Percentiles rank a stretch among this genome's conserved stretches.
Evolutionary conservation across 2,797 vertebrate species (phyloP).

Genomic region (Phrynocephalus guinanensis): DNA sequence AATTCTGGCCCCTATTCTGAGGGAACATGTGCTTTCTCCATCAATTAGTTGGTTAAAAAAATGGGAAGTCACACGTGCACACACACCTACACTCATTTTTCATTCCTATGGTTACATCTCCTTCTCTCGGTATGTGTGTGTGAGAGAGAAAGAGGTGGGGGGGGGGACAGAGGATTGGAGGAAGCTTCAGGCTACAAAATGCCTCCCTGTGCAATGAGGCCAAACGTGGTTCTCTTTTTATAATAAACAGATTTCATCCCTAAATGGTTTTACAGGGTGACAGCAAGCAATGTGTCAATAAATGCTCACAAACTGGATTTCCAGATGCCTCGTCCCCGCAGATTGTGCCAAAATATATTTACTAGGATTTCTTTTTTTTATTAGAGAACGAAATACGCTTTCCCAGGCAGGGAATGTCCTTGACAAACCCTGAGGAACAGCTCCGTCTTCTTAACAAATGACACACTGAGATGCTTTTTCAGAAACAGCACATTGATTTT

Average conservation of each 20-base stretch:
- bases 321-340: background rate
- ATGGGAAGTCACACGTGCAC: background rate
- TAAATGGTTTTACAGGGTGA: background rate
- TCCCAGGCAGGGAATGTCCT: constrained; percentile 5
- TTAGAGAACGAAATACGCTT: background rate
- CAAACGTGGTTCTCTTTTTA: background rate
- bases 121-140: no score
- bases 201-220: constrained; percentile 5
- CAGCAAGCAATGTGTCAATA: background rate
- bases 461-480: background rate
- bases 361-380: constrained; percentile 21
- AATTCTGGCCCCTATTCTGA: no score
- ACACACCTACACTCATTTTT: background rate
- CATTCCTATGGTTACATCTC: background rate
- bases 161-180: no score
- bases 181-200: background rate
- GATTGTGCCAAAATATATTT: background rate
- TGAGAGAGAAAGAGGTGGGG: no score
- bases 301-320: constrained; percentile 9
- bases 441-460: constrained; percentile 14
- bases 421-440: constrained; percentile 19
- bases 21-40: no score
- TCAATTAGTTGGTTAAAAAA: no score
- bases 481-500: constrained; percentile 21
- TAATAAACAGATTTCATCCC: constrained; percentile 4